Percentiles rank a stretch among this genome's conserved stretches.
These are phyloP conservation scores for Megalonaias nervosa DNA, from an alignment of 1,140 invertebrate species.

Conservation along the genomic window DNA sequence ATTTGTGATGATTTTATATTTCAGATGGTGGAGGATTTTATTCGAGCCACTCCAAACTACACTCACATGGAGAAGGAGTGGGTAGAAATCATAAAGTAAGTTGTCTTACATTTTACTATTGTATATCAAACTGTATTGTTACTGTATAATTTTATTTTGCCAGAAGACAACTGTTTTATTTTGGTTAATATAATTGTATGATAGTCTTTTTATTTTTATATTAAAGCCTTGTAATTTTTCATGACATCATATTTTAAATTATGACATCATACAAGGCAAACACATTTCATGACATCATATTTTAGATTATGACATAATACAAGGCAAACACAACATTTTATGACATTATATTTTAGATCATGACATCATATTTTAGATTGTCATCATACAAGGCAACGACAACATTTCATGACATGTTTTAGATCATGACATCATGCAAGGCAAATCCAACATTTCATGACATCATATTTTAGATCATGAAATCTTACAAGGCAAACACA, in stretches of 20 bases:
- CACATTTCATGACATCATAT: neutral
- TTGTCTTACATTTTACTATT: neutral
- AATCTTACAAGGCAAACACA: too few species aligned
- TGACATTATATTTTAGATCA: neutral
- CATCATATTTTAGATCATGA: too few species aligned
- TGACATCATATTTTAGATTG: too few species aligned
- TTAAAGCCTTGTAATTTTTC: neutral
- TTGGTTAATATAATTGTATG: neutral
- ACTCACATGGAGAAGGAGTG: conserved; percentile 59
- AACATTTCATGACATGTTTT: too few species aligned
- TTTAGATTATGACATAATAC: neutral
- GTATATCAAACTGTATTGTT: neutral
- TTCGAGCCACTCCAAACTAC: conserved; percentile 53
- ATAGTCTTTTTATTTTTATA: neutral
- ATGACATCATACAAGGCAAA: neutral
- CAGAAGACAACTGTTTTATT: neutral
- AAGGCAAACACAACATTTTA: neutral
- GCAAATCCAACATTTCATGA: too few species aligned
- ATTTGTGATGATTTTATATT: conserved; percentile 13
- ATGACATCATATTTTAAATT: neutral
- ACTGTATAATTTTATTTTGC: neutral
- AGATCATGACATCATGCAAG: too few species aligned
- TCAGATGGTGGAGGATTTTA: conserved; percentile 65
- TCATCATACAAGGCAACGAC: too few species aligned
- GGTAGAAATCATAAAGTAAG: conserved; percentile 55